phyloP scores from a whole-genome alignment of 2,797 vertebrate species.

The Tarsius wallacei region DNA sequence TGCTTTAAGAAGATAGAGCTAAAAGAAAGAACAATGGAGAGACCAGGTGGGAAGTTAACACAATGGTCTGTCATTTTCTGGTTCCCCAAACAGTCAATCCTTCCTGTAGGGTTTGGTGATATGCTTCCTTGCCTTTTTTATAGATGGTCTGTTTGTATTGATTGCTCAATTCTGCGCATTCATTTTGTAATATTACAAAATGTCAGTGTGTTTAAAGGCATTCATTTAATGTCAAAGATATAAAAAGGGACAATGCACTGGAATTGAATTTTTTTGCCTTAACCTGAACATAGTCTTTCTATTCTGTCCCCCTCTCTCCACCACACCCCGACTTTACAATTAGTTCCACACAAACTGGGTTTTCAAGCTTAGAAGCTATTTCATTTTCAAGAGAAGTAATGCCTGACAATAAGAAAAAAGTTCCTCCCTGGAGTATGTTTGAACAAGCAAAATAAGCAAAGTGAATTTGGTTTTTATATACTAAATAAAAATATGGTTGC shows the following conservation, averaged over 20 bases:
- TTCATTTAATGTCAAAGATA: constrained; percentile 82
- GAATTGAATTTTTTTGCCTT: constrained; percentile 52
- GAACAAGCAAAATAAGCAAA: constrained; percentile 81
- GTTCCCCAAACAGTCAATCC: constrained; percentile 49
- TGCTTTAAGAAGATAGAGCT: constrained; percentile 34
- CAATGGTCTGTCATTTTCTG: constrained; percentile 61
- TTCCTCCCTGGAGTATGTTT: constrained; percentile 70
- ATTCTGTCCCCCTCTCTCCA: neutral
- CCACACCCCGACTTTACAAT: constrained; percentile 43
- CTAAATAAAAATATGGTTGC: constrained; percentile 61
- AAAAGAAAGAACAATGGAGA: constrained; percentile 58
- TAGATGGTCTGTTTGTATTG: constrained; percentile 74
- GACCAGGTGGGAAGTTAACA: constrained; percentile 6
- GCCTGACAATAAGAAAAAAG: constrained; percentile 83
- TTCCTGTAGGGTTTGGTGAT: constrained; percentile 58
- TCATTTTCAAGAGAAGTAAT: constrained; percentile 78
- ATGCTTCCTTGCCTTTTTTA: constrained; percentile 62
- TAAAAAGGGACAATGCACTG: constrained; percentile 69
- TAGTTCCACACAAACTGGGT: constrained; percentile 58
- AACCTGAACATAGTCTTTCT: constrained; percentile 38
- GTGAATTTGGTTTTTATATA: constrained; percentile 77
- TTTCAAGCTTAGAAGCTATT: constrained; percentile 67
- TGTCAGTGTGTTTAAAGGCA: constrained; percentile 83
- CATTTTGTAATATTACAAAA: constrained; percentile 80
- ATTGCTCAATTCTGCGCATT: constrained; percentile 67